Evolutionary conservation across 2,888 invertebrate genomes (phyloP), one percentile per base, ranked within the genome.

Genomic region (Lathronympha strigana): DNA sequence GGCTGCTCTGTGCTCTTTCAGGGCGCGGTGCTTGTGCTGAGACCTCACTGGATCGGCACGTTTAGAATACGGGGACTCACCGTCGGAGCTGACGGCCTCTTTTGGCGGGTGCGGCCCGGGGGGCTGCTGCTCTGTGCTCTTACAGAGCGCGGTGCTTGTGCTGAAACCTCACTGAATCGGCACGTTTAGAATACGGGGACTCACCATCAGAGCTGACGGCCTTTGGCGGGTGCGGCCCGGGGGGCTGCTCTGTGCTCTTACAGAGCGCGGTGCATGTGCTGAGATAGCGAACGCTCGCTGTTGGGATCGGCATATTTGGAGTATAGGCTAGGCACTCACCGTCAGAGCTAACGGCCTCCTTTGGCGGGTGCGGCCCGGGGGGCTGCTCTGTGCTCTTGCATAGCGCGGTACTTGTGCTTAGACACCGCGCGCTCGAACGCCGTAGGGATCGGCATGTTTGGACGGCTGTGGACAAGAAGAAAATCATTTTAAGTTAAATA

Each of bases 1-100:
- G 91, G 91, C 80, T 89, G 91, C 66, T 92, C 91, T 9, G 88
- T 85, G 71, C 87, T 86, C 81, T 92, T 92, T 83, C 87, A 87
- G 49, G 89, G 76, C 61, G 86, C 85, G n/a, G 83, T 74, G 75
- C 87, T 81, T 0, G 88, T 88, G 83, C 77, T 81, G 61, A 92
- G 72, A 25, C 82, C 73, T 28, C 90, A 84, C 0, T 71, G 13
- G 84, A 67, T 23, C 90, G 87, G 69, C 90, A 90, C 78, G 82
- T 81, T 50, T 88, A 88, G 13, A 82, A 38, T n/a, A 40, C 15
- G 19, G 17, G 43, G 8, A 43, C 43, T 43, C 6, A 19, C 9
- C 19, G 25, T 64, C 64, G 77, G 83, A 67, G 68, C 71, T 75
- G 68, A 76, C 77, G 62, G 86, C 70, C 19, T 90, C 90, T 73